Evolutionary conservation across 2,888 invertebrate species (phyloP).

Genomic region (Euphydryas editha): DNA sequence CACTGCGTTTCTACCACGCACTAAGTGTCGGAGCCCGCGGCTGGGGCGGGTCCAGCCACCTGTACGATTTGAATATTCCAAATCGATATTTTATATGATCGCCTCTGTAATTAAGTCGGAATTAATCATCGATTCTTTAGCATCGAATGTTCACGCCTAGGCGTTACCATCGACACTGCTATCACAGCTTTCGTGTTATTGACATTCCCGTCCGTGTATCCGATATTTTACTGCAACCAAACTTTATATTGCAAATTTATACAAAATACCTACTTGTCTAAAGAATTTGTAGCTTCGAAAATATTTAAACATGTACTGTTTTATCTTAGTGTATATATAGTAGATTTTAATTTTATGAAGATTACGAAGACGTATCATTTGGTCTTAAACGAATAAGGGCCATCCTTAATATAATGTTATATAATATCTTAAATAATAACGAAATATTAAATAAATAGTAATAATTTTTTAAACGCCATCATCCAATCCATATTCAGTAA

Average conservation of each 20-base stretch:
- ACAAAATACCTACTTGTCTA: not conserved
- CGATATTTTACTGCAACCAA: slow-evolving; percentile 3
- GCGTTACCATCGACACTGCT: slow-evolving; percentile 64
- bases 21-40: slow-evolving; percentile 69
- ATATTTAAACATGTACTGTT: not conserved
- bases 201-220: not conserved
- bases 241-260: not conserved
- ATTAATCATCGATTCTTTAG: slow-evolving; percentile 62
- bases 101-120: slow-evolving; percentile 76
- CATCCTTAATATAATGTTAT: too few relatives aligned
- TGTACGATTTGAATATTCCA: slow-evolving; percentile 74
- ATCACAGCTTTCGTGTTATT: slow-evolving; percentile 24
- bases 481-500: slow-evolving; percentile 15
- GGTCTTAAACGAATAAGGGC: too few relatives aligned
- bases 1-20: slow-evolving; percentile 32
- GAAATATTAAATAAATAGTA: slow-evolving; percentile 12
- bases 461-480: slow-evolving; percentile 16
- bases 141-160: slow-evolving; percentile 67
- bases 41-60: slow-evolving; percentile 73
- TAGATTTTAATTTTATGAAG: not conserved
- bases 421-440: slow-evolving; percentile 9
- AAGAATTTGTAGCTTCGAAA: not conserved
- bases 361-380: not conserved
- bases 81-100: slow-evolving; percentile 79
- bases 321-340: not conserved